Conservation (phyloP, 2,797 vertebrate species). For the Bryconaethiops microstoma region DNA sequence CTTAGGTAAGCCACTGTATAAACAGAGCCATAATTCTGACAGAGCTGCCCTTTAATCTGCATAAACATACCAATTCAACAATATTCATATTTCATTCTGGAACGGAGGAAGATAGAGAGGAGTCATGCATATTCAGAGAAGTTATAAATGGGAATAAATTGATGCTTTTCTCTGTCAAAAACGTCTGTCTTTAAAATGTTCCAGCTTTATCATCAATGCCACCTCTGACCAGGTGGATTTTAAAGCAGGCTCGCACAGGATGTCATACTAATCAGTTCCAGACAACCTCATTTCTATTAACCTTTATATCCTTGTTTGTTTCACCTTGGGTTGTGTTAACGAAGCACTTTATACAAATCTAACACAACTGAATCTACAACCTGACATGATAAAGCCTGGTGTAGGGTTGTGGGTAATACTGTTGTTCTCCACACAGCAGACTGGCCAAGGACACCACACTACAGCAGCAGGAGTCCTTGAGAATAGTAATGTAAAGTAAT, state of each 20-base stretch:
- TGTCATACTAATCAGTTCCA: too few relatives aligned
- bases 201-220: not conserved
- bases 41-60: not conserved
- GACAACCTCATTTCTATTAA: not conserved
- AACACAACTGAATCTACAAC: not conserved
- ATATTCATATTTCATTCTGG: conserved; percentile 6
- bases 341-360: not conserved
- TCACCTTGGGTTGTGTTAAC: not conserved
- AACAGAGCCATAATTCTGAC: not conserved
- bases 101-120: conserved; percentile 3
- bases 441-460: too few relatives aligned
- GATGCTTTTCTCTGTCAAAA: not conserved
- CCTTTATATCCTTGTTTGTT: not conserved
- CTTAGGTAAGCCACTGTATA: not conserved
- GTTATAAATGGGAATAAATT: not conserved
- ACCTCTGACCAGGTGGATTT: not conserved
- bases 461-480: too few relatives aligned
- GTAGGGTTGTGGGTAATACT: too few relatives aligned
- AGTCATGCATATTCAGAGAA: not conserved
- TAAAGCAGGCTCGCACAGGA: too few relatives aligned
- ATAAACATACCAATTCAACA: conserved; percentile 1
- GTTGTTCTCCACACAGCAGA: too few relatives aligned
- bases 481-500: too few relatives aligned
- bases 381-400: too few relatives aligned
- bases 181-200: not conserved